Percentiles rank a stretch among this genome's conserved stretches.
These are phyloP conservation scores for Malurus cyaneus DNA, from an alignment of 2,113 vertebrate genomes.

Conservation along the genomic window DNA sequence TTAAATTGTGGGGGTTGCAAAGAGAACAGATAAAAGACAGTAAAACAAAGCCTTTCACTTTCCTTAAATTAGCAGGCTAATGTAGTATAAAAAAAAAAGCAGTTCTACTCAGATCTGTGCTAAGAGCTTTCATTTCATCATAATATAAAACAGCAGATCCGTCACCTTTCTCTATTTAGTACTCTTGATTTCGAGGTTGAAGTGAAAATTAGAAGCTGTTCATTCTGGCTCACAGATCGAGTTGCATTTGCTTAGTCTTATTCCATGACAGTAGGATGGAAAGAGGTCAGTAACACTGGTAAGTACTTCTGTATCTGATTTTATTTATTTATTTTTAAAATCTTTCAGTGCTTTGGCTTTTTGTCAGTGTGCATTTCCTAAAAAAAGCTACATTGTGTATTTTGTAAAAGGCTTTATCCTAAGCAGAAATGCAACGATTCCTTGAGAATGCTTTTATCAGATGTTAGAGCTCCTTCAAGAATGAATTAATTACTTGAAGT, in stretches of 20 bases:
- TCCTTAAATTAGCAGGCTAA: constrained; percentile 79
- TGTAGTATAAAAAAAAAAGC: constrained; percentile 71
- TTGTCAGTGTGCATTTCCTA: background rate
- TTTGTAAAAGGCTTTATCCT: background rate
- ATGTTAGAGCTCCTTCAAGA: constrained; percentile 49
- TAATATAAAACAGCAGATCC: constrained; percentile 73
- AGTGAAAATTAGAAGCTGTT: constrained; percentile 78
- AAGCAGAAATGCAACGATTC: constrained; percentile 42
- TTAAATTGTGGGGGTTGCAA: constrained; percentile 80
- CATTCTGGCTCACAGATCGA: constrained; percentile 64
- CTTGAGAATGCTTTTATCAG: constrained; percentile 39
- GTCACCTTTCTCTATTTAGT: constrained; percentile 69
- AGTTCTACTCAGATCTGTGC: constrained; percentile 66
- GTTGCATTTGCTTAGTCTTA: constrained; percentile 58
- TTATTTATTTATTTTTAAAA: constrained; percentile 26
- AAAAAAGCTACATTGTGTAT: background rate
- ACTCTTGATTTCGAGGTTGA: constrained; percentile 72
- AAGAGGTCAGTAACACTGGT: constrained; percentile 74
- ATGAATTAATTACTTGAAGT: constrained; percentile 56
- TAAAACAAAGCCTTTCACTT: constrained; percentile 80
- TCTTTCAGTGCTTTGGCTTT: constrained; percentile 28
- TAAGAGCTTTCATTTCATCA: constrained; percentile 75
- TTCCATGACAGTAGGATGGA: constrained; percentile 42
- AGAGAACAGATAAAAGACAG: constrained; percentile 79
- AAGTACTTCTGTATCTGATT: constrained; percentile 66